Percentiles rank a stretch among this genome's conserved stretches.
phyloP scores from a whole-genome alignment of 2,113 vertebrate species.

The Daphoenositta chrysoptera region DNA sequence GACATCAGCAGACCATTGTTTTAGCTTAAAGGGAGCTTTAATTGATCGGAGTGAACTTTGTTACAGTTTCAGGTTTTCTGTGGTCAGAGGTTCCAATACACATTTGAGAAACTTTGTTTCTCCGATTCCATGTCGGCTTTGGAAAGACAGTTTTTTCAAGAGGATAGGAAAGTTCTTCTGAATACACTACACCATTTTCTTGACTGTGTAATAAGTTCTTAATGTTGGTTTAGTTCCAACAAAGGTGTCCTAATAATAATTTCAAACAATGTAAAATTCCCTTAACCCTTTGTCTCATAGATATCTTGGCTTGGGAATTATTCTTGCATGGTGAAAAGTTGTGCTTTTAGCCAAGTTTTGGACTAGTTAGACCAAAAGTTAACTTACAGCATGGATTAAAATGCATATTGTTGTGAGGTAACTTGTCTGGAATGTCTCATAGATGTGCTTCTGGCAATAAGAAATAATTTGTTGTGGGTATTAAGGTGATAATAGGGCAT shows the following conservation, averaged over 20 bases:
- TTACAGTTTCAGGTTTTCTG: background rate
- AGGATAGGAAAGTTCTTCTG: background rate
- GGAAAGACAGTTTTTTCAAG: background rate
- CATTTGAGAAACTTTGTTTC: background rate
- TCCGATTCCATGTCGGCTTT: background rate
- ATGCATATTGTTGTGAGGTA: background rate
- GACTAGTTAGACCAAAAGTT: background rate
- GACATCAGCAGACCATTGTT: background rate
- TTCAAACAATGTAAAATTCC: background rate
- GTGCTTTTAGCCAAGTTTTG: background rate
- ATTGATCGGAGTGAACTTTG: background rate
- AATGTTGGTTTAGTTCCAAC: background rate
- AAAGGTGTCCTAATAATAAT: background rate
- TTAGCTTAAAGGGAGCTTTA: background rate
- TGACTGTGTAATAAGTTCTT: background rate
- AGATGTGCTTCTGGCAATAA: background rate
- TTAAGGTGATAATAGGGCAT: background rate
- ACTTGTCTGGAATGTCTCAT: background rate
- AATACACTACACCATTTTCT: background rate
- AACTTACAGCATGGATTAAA: background rate
- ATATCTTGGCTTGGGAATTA: background rate
- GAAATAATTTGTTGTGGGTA: conserved; percentile 8
- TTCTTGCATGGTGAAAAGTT: background rate
- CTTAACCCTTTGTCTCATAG: background rate
- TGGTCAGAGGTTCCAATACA: background rate